phyloP scores from a whole-genome alignment of 2,888 invertebrate genomes.

The Psylliodes chrysocephalus region DNA sequence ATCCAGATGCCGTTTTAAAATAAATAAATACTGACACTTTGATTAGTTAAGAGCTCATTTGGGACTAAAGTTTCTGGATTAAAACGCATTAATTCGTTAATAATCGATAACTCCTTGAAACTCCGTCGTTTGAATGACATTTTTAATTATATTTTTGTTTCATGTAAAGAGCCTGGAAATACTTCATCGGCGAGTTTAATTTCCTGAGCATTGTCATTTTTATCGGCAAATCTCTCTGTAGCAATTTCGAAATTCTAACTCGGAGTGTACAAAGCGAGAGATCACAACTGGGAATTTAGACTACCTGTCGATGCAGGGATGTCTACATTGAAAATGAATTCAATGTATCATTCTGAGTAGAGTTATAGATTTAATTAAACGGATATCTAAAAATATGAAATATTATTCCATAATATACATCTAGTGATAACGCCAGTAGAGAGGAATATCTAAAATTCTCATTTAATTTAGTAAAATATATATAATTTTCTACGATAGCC shows the following conservation, averaged over 20 bases:
- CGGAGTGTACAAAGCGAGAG: not conserved
- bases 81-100: not conserved
- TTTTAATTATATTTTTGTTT: slow-evolving; percentile 7
- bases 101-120: not conserved
- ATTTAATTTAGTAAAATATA: too few species aligned
- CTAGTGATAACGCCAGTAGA: too few species aligned
- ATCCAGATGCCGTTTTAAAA: too few species aligned
- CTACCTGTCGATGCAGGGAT: not conserved
- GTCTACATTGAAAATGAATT: too few species aligned
- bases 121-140: not conserved
- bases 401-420: too few species aligned
- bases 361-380: too few species aligned
- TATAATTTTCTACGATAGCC: too few species aligned
- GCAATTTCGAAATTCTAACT: not conserved
- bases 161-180: slow-evolving; percentile 1
- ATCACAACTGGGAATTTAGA: slow-evolving; percentile 2
- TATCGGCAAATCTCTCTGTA: slow-evolving; percentile 4
- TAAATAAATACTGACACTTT: too few species aligned
- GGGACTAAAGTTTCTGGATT: not conserved
- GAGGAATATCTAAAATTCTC: too few species aligned
- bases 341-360: too few species aligned
- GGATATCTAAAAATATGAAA: too few species aligned
- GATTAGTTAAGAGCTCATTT: too few species aligned
- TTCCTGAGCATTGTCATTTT: not conserved
- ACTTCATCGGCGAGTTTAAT: slow-evolving; percentile 6